Evolutionary conservation across 2,797 vertebrate species (phyloP), one percentile per base, ranked within the genome.

Genomic region (Mus caroli): DNA sequence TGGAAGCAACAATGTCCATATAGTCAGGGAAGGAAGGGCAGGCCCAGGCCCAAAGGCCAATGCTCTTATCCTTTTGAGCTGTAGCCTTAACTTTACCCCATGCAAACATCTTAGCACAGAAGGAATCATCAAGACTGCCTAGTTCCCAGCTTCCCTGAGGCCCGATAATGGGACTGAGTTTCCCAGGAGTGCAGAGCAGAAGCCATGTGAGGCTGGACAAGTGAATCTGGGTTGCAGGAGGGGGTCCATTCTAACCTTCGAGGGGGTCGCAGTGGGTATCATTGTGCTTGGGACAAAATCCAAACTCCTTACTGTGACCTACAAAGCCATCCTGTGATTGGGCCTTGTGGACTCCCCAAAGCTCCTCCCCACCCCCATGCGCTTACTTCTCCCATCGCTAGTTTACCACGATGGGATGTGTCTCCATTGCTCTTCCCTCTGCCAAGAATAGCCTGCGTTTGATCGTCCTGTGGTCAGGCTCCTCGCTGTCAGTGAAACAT

Each of bases 401-500:
- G 76, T 22, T 69, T 11, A 46, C 12, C 24, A 40, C 3, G 6
- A 60, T 73, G 62, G 1, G 12, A 60, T 67, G n/a, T 3, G 10
- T 60, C 37, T 52, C 37, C 34, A 22, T 26, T 69, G 37, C 40
- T 77, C 9, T 54, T 75, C 54, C 31, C 62, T 58, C 58, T 56
- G 43, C 50, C 62, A 85, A 67, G 58, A 92, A 75, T 37, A 69
- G 50, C 50, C 22, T 90, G n/a, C 12, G 14, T n/a, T 24, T 28
- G 54, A 37, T 43, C 15, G 34, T 77, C 76, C 4, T 8, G 14
- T 54, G 28, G 11, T 3, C 46, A n/a, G 52, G 19, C 13, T 87
- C 85, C 77, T 90, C 28, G 64, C 37, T 37, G 85, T 93, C 87
- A 93, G 10, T 31, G 62, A 90, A 91, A 95, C 43, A 40, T 43